phyloP scores from a whole-genome alignment of 2,113 vertebrate species.

The Zingel zingel region DNA sequence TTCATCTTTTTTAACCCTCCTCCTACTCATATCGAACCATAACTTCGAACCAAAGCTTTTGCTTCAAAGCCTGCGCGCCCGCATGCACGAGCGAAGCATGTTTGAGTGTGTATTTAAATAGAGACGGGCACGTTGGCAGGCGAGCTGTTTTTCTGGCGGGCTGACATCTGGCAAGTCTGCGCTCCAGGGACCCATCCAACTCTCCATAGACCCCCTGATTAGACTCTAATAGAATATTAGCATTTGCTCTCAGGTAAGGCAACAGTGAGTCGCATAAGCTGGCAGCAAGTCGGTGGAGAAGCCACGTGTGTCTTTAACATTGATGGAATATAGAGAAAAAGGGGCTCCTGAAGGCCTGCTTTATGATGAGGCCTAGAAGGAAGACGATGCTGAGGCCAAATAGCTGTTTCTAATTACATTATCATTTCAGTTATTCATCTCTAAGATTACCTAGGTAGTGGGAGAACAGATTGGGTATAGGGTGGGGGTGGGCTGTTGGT shows the following conservation, averaged over 20 bases:
- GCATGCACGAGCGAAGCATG: conserved; percentile 66
- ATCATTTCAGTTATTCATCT: conserved; percentile 29
- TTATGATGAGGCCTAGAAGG: conserved; percentile 53
- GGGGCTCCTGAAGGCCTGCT: conserved; percentile 54
- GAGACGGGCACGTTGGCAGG: conserved; percentile 86
- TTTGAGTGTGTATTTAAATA: conserved; percentile 85
- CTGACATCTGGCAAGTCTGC: conserved; percentile 88
- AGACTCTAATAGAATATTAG: conserved; percentile 92
- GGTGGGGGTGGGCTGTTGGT: conserved; percentile 3
- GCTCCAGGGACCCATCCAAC: conserved; percentile 87
- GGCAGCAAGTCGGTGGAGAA: conserved; percentile 77
- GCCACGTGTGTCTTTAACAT: conserved; percentile 76
- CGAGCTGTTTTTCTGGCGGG: conserved; percentile 87
- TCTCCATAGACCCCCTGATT: conserved; percentile 88
- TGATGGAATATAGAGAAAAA: conserved; percentile 48
- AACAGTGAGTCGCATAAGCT: conserved; percentile 80
- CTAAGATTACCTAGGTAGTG: conserved; percentile 1
- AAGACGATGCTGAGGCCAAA: conserved; percentile 23
- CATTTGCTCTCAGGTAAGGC: conserved; percentile 89
- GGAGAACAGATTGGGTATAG: conserved; percentile 4
- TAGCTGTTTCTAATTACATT: conserved; percentile 35
- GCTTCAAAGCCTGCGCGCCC: conserved; percentile 77
- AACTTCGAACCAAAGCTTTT: conserved; percentile 64
- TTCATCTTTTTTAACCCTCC: neutral
- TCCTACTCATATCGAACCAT: conserved; percentile 49